phyloP scores from a whole-genome alignment of 2,888 invertebrate genomes.

The Miltochrista miniata region DNA sequence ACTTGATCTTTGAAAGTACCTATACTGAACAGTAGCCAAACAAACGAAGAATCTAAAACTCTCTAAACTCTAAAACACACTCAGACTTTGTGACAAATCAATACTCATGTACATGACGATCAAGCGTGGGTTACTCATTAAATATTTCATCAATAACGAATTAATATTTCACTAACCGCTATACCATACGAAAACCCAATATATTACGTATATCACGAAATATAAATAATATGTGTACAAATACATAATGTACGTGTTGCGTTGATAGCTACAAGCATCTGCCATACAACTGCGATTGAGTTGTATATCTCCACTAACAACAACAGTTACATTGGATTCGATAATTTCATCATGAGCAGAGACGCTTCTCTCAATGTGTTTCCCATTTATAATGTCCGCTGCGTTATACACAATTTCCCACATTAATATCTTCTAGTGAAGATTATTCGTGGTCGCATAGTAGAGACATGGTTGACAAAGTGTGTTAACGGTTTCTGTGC shows the following conservation, averaged over 20 bases:
- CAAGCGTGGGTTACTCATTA: too few relatives aligned
- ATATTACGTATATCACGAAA: too few relatives aligned
- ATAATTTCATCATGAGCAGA: not conserved
- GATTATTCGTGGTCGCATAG: not conserved
- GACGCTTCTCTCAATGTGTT: not conserved
- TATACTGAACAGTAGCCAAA: conserved; percentile 5
- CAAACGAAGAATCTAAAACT: not conserved
- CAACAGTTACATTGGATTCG: conserved; percentile 1
- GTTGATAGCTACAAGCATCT: conserved; percentile 22
- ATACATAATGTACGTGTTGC: conserved; percentile 18
- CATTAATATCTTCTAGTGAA: not conserved
- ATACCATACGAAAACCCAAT: too few relatives aligned
- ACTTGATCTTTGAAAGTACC: too few relatives aligned
- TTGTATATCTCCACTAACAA: conserved; percentile 1
- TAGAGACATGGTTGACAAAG: too few relatives aligned
- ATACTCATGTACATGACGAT: too few relatives aligned
- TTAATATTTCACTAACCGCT: too few relatives aligned
- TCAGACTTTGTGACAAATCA: conserved; percentile 13
- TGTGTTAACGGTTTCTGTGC: too few relatives aligned
- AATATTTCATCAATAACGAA: too few relatives aligned
- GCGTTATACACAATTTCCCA: not conserved
- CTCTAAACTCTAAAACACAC: too few relatives aligned
- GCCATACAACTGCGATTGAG: not conserved
- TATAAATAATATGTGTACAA: too few relatives aligned
- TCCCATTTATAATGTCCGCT: not conserved